Evolutionary conservation across 2,797 vertebrate species (phyloP), one percentile per base, ranked within the genome.

Genomic region (Pseudochirops corinnae): DNA sequence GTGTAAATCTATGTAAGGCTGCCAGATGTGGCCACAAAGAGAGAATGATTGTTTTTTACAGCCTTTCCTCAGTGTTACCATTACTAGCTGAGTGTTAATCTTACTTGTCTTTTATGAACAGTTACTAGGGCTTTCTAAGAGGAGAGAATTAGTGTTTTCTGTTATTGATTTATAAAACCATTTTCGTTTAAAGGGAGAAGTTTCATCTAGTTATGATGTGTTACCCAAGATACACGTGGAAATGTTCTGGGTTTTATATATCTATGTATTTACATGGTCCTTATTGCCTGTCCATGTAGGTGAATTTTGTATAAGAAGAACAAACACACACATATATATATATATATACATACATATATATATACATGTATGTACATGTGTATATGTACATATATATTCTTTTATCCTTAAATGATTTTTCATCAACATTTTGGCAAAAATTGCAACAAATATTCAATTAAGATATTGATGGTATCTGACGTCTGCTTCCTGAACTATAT

Each of bases 41-140:
- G 39, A 55, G 53, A 55, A 55, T 91, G 52, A 10, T 82, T 93
- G 46, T 56, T 93, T 91, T 90, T 93, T 39, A 7, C 87, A 58
- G 13, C 28, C 62, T 96, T 91, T 16, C 1, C 13, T 11, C 53
- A 21, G 12, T 74, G 92, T 95, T 94, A 12, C 28, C n/a, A 2
- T 92, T 95, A 87, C 46, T 92, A 55, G 56, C 0, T 1, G 52
- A 91, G 60, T 56, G 39, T 52, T 60, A 56, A 12, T 62, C 52
- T 94, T 87, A 95, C 1, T 12, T 56, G 18, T 28, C 95, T 60
- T 55, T 96, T 93, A 55, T 90, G 91, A 95, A 90, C 58, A 29
- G 26, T n/a, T 58, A 57, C 29, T 93, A 46, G 93, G 31, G 18
- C 93, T 97, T 96, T 92, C 90, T 90, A 90, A 52, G 52, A 92